phyloP scores from a whole-genome alignment of 2,888 invertebrate genomes.

The Drosophila nr. fundita region DNA sequence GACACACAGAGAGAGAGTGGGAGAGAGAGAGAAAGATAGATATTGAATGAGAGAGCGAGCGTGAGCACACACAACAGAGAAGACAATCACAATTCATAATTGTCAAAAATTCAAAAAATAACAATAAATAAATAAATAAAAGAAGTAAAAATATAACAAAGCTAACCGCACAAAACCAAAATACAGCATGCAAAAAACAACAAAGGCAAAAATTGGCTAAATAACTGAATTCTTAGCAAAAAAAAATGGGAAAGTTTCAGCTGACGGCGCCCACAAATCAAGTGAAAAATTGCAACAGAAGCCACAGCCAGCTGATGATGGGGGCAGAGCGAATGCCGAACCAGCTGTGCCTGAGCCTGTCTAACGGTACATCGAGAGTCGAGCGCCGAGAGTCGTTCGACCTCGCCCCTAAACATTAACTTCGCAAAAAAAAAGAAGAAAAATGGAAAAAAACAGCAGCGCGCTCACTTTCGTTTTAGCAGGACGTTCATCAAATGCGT shows the following conservation, averaged over 20 bases:
- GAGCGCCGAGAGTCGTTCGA: constrained; percentile 28
- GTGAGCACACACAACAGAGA: constrained; percentile 32
- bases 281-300: constrained; percentile 40
- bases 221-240: constrained; percentile 30
- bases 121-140: constrained; percentile 9
- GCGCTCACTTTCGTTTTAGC: constrained; percentile 57
- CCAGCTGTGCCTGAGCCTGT: constrained; percentile 41
- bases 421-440: not conserved
- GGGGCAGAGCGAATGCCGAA: constrained; percentile 22
- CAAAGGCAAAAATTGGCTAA: constrained; percentile 10
- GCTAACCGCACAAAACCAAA: not conserved
- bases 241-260: constrained; percentile 31
- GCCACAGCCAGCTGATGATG: constrained; percentile 38
- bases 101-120: constrained; percentile 44
- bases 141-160: not conserved
- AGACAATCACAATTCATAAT: constrained; percentile 72
- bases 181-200: constrained; percentile 1
- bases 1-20: not conserved
- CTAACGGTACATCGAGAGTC: constrained; percentile 17
- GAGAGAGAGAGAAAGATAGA: constrained; percentile 14
- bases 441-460: not conserved
- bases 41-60: constrained; percentile 20
- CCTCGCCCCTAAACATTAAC: constrained; percentile 45
- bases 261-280: constrained; percentile 52
- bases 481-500: constrained; percentile 53